Evolutionary conservation across 2,797 vertebrate genomes (phyloP).

Genomic region (Aphelocoma californica): DNA sequence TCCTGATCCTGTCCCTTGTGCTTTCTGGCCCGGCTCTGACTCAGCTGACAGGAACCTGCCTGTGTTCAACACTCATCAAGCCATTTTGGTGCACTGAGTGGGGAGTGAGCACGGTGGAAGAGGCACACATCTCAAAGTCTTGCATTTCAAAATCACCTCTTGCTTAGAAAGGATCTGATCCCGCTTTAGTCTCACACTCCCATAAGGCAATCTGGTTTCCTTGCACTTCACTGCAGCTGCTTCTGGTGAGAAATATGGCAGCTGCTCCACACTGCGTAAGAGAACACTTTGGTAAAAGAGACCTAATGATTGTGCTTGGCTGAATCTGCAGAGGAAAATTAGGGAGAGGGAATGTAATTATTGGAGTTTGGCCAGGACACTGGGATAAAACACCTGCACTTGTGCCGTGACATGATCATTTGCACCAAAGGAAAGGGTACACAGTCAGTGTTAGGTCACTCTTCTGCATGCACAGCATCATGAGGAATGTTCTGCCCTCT

Average conservation of each 20-base stretch:
- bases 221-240: background rate
- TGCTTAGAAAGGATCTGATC: background rate
- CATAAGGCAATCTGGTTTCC: background rate
- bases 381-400: conserved; percentile 20
- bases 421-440: background rate
- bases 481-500: background rate
- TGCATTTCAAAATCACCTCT: background rate
- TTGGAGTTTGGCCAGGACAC: background rate
- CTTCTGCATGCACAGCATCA: background rate
- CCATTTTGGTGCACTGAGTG: background rate
- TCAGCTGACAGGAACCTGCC: background rate
- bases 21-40: background rate
- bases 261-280: background rate
- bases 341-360: conserved; percentile 1
- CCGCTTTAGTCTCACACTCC: fast-evolving
- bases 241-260: background rate
- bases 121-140: background rate
- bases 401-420: background rate
- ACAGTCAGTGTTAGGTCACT: background rate
- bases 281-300: background rate
- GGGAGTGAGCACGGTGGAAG: background rate
- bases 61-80: fast-evolving
- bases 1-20: background rate
- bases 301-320: background rate
- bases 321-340: conserved; percentile 8